A percentile compares a stretch with the other conserved stretches of the same genome.
phyloP scores from a whole-genome alignment of 2,113 vertebrate species.

The Pleuronectes platessa region DNA sequence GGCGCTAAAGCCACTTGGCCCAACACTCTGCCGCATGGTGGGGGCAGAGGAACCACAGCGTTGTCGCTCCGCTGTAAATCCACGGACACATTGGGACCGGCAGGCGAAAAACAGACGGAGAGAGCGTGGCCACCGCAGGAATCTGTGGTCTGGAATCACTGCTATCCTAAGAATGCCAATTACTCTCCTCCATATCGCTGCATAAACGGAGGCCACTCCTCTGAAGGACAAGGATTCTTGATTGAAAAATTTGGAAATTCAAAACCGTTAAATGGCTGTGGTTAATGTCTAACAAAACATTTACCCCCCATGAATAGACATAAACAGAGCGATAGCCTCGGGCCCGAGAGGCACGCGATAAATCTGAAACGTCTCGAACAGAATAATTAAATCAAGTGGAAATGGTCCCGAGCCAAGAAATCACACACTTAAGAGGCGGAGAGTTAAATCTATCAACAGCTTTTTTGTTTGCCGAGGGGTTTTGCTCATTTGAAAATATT shows the following conservation, averaged over 20 bases:
- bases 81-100: conserved; percentile 60
- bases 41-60: conserved; percentile 69
- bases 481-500: conserved; percentile 48
- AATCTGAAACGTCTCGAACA: conserved; percentile 45
- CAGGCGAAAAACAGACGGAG: conserved; percentile 72
- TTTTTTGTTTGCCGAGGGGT: conserved; percentile 25
- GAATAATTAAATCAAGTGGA: conserved; percentile 63
- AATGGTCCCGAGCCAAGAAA: conserved; percentile 26
- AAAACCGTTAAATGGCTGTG: conserved; percentile 56
- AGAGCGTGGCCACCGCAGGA: conserved; percentile 76
- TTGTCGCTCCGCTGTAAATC: conserved; percentile 75
- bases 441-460: conserved; percentile 43
- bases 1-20: conserved; percentile 76
- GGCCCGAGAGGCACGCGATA: conserved; percentile 43
- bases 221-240: conserved; percentile 44
- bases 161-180: conserved; percentile 78
- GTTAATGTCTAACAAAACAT: conserved; percentile 69
- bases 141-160: conserved; percentile 80
- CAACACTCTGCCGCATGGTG: conserved; percentile 60
- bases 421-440: conserved; percentile 35
- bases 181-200: conserved; percentile 58
- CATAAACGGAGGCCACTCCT: conserved; percentile 43
- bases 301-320: conserved; percentile 57
- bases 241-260: conserved; percentile 56
- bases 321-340: conserved; percentile 47